A percentile compares a stretch with the other conserved stretches of the same genome.
These are phyloP conservation scores for Acromyrmex heyeri DNA, from an alignment of 1,140 invertebrate genomes.

Conservation along the genomic window DNA sequence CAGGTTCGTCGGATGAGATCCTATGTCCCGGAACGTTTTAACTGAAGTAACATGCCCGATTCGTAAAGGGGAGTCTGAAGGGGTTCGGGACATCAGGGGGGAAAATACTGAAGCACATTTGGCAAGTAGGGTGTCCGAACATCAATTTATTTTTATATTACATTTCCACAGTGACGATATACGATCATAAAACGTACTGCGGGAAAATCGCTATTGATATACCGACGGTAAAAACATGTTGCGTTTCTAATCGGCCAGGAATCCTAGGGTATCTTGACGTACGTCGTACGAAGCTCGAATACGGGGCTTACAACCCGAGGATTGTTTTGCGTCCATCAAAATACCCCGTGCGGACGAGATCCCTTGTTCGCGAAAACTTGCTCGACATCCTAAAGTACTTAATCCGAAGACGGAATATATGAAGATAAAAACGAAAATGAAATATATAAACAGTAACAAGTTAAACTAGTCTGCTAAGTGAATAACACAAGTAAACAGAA, in stretches of 20 bases:
- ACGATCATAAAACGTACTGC: constrained; percentile 71
- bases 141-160: constrained; percentile 76
- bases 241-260: constrained; percentile 39
- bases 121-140: constrained; percentile 66
- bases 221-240: constrained; percentile 56
- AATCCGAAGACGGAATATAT: constrained; percentile 38
- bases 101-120: constrained; percentile 42
- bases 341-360: constrained; percentile 28
- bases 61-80: not conserved
- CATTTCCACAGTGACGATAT: constrained; percentile 72
- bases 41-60: not conserved
- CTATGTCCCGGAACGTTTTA: not conserved
- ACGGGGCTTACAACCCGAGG: not conserved
- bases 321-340: constrained; percentile 11
- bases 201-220: constrained; percentile 65
- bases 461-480: too few relatives aligned
- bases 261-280: constrained; percentile 24
- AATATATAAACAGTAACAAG: too few relatives aligned
- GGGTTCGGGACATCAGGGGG: not conserved
- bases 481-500: too few relatives aligned
- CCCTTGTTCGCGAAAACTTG: constrained; percentile 29
- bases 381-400: constrained; percentile 33
- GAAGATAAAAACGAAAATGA: not conserved
- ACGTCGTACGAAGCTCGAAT: not conserved
- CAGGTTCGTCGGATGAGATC: constrained; percentile 4